Base-by-base conservation (phyloP, 2,888 invertebrate species). In the Pheosia gnoma region DNA sequence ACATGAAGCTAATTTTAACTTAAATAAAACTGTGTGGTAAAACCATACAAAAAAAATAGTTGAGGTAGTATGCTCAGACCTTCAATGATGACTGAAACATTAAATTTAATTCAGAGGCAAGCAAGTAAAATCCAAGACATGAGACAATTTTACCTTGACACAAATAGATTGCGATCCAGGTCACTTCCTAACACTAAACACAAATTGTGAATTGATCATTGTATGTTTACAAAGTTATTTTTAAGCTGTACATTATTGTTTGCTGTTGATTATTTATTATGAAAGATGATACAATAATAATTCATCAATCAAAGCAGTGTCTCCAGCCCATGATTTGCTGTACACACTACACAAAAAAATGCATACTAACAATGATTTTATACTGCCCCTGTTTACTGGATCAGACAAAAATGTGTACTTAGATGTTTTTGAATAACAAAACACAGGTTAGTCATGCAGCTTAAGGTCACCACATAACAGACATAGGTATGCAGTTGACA, bases 91-190 rank as follows among this genome's bases (percentile, higher is more conserved):
- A 47, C n/a, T 47, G 11, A 47, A 4, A n/a, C 11, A 47, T n/a
- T 1, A 47, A 47, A n/a, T 41, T 7, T 41, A 41, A 45, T 3
- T 9, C 9, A 47, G 11, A 47, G 43, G 43, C 11, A 53, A 62
- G 60, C 66, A 60, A 61, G 52, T 38, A 64, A 39, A 59, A 64
- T 65, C 59, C 54, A 54, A 67, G 66, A 59, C 61, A 25, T 39
- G 57, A 72, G 61, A 65, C 62, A 61, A 67, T 67, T 67, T 79
- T 65, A 79, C 87, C 87, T 88, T 88, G 88, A 83, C 85, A 84
- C 62, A 75, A 80, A 81, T 80, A 80, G 73, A 78, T 71, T 60
- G 69, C 63, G 65, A 80, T 80, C 72, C 75, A 67, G 79, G 76
- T 68, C 63, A 61, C 62, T 77, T 77, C 70, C 63, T 69, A 61